phyloP scores from a whole-genome alignment of 2,113 vertebrate species.

The Corythaeola cristata region DNA sequence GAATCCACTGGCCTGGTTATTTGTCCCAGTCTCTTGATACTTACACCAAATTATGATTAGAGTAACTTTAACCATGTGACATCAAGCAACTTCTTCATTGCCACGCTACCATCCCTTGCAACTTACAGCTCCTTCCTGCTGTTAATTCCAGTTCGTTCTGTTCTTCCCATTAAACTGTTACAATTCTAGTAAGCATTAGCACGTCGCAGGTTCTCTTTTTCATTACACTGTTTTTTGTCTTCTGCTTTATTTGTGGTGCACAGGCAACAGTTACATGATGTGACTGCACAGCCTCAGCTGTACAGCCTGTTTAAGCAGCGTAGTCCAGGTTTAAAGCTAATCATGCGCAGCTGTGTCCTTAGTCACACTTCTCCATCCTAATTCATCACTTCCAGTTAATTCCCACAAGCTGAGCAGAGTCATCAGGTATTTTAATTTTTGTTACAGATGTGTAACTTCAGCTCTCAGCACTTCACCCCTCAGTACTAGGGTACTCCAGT shows the following conservation, averaged over 20 bases:
- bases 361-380: neutral
- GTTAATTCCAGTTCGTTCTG: neutral
- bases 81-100: neutral
- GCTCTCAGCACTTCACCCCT: neutral
- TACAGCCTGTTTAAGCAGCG: neutral
- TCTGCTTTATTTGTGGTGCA: rapidly evolving
- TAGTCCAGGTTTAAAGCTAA: neutral
- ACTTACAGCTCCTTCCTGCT: neutral
- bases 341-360: neutral
- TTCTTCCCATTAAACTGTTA: neutral
- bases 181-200: neutral
- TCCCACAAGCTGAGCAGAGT: neutral
- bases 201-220: neutral
- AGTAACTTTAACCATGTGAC: neutral
- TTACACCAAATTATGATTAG: neutral
- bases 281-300: neutral
- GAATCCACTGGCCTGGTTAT: neutral
- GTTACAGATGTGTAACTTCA: neutral
- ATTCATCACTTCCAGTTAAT: neutral
- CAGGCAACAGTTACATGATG: neutral
- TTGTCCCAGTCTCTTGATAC: neutral
- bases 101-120: neutral
- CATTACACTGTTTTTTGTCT: neutral
- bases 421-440: neutral
- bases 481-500: neutral